phyloP scores from a whole-genome alignment of 1,140 invertebrate genomes.

The Dendrolimus punctatus region DNA sequence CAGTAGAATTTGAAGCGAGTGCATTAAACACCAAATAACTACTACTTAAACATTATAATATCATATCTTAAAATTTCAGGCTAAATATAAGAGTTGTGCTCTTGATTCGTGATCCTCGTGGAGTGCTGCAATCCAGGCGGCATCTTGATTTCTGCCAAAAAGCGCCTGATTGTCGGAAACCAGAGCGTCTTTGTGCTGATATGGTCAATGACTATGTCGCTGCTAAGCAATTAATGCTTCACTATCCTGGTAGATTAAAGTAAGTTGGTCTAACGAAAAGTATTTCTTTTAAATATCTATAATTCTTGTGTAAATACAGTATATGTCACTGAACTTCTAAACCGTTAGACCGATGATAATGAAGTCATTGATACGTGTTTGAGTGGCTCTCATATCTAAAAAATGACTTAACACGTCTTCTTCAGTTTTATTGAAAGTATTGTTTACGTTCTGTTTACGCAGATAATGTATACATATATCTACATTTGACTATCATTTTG shows the following conservation, averaged over 20 bases:
- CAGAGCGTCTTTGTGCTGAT: conserved; percentile 80
- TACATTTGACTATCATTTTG: too few species aligned
- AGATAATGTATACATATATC: too few species aligned
- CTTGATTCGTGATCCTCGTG: conserved; percentile 85
- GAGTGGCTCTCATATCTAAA: too few species aligned
- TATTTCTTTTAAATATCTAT: not conserved
- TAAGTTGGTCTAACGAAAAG: conserved; percentile 32
- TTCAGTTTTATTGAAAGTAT: too few species aligned
- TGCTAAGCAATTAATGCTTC: conserved; percentile 75
- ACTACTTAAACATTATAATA: not conserved
- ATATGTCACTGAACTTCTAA: too few species aligned
- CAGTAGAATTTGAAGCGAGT: too few species aligned
- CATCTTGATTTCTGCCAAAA: conserved; percentile 86
- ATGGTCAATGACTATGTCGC: conserved; percentile 83
- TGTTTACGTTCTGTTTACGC: too few species aligned
- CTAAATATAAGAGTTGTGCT: conserved; percentile 81
- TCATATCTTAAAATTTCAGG: conserved; percentile 43
- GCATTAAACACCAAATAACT: too few species aligned
- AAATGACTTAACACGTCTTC: too few species aligned
- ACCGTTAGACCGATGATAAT: too few species aligned
- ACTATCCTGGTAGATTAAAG: conserved; percentile 80
- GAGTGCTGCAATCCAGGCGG: conserved; percentile 84
- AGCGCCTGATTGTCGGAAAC: conserved; percentile 82
- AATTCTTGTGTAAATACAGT: too few species aligned
- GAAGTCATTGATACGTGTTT: too few species aligned